phyloP scores from a whole-genome alignment of 1,140 invertebrate genomes.

The Temnothorax longispinosus region DNA sequence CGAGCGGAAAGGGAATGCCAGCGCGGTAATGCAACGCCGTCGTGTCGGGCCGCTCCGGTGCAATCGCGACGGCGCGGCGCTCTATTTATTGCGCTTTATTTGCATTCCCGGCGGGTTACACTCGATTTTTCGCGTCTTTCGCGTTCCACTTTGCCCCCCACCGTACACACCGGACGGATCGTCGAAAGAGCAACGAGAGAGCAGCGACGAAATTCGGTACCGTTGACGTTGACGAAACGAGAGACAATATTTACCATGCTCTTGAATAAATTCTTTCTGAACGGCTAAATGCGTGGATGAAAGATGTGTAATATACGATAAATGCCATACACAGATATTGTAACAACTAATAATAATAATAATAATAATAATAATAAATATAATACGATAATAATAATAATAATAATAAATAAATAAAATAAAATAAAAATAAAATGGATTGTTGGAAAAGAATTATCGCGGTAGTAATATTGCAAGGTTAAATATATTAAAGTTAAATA shows the following conservation, averaged over 20 bases:
- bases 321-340: no score
- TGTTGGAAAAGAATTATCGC: not conserved
- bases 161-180: not conserved
- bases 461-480: not conserved
- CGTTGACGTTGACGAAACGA: slow-evolving; percentile 10
- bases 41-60: slow-evolving; percentile 26
- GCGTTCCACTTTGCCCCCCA: not conserved
- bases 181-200: not conserved
- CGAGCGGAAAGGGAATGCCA: not conserved
- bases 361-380: not conserved
- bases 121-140: slow-evolving; percentile 69
- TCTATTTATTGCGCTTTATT: slow-evolving; percentile 76
- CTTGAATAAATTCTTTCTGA: slow-evolving; percentile 15
- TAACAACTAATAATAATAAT: not conserved
- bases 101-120: slow-evolving; percentile 68
- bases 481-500: slow-evolving; percentile 5
- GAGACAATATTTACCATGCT: slow-evolving; percentile 20
- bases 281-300: not conserved
- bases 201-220: not conserved
- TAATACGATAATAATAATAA: not conserved
- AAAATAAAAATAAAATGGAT: not conserved
- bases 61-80: slow-evolving; percentile 58
- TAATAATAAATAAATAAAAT: not conserved
- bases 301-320: not conserved
- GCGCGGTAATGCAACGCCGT: slow-evolving; percentile 6